Percentiles rank a stretch among this genome's conserved stretches.
These are phyloP conservation scores for Tricholauxania praeusta DNA, from an alignment of 2,888 invertebrate genomes.

Conservation along the genomic window DNA sequence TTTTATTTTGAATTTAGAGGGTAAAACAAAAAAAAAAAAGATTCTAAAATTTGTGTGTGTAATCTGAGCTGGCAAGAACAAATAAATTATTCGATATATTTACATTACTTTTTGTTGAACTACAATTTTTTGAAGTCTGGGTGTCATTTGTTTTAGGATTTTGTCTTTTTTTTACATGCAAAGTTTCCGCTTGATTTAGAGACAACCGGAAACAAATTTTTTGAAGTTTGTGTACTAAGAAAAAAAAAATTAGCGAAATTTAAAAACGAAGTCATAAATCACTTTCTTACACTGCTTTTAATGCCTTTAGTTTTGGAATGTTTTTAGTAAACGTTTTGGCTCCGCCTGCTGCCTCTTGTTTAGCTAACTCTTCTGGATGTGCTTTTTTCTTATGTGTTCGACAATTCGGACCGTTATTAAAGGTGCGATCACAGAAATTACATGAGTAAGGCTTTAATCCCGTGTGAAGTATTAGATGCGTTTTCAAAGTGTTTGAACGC, in stretches of 20 bases:
- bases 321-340: constrained; percentile 60
- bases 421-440: constrained; percentile 67
- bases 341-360: constrained; percentile 63
- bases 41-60: too few relatives aligned
- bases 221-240: constrained; percentile 60
- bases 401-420: constrained; percentile 68
- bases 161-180: constrained; percentile 61
- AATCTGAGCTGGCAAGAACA: too few relatives aligned
- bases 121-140: too few relatives aligned
- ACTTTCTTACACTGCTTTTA: constrained; percentile 65
- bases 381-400: constrained; percentile 67
- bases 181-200: constrained; percentile 62
- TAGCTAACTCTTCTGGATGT: constrained; percentile 66
- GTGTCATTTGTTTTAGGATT: constrained; percentile 41
- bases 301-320: constrained; percentile 65
- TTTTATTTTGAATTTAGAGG: too few relatives aligned
- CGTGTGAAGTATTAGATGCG: constrained; percentile 66
- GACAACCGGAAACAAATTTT: constrained; percentile 62
- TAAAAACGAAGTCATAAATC: not conserved
- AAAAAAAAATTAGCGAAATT: too few relatives aligned
- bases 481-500: constrained; percentile 66
- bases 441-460: constrained; percentile 67
- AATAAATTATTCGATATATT: too few relatives aligned
- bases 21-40: too few relatives aligned
- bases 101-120: too few relatives aligned